Evolutionary conservation across 2,888 invertebrate species (phyloP).

Genomic region (Operophtera brumata): DNA sequence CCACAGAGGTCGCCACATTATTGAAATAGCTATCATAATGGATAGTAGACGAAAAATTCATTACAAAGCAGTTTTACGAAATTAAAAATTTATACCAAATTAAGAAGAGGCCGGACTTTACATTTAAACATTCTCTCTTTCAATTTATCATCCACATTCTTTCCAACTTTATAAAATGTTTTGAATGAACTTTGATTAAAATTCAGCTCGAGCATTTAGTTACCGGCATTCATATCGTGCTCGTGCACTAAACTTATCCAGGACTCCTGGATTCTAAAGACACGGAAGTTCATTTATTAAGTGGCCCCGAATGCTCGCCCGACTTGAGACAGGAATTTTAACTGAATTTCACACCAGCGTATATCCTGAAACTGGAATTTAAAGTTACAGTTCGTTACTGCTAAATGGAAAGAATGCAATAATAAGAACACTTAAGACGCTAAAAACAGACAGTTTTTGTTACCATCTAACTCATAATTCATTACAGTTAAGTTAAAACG

Average conservation of each 20-base stretch:
- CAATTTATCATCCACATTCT: constrained; percentile 11
- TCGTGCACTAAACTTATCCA: constrained; percentile 24
- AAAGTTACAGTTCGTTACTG: constrained; percentile 26
- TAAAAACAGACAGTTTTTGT: too few species aligned
- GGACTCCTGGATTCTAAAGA: constrained; percentile 37
- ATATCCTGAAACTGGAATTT: constrained; percentile 36
- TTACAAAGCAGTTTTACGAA: too few species aligned
- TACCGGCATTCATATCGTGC: constrained; percentile 22
- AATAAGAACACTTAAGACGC: too few species aligned
- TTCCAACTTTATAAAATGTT: constrained; percentile 21
- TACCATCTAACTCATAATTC: too few species aligned
- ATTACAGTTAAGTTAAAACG: too few species aligned
- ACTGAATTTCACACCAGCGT: constrained; percentile 47
- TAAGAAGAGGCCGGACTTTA: not conserved
- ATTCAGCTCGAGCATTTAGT: constrained; percentile 28
- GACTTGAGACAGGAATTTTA: constrained; percentile 48
- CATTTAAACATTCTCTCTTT: not conserved
- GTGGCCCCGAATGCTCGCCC: constrained; percentile 46
- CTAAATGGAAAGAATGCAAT: constrained; percentile 8
- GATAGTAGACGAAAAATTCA: not conserved
- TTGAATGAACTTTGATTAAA: constrained; percentile 28
- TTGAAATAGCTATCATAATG: not conserved
- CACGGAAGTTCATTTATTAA: constrained; percentile 54
- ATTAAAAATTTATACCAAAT: too few species aligned
- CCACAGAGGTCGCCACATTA: too few species aligned